phyloP scores from a whole-genome alignment of 2,888 invertebrate species.

The Limnephilus lunatus region DNA sequence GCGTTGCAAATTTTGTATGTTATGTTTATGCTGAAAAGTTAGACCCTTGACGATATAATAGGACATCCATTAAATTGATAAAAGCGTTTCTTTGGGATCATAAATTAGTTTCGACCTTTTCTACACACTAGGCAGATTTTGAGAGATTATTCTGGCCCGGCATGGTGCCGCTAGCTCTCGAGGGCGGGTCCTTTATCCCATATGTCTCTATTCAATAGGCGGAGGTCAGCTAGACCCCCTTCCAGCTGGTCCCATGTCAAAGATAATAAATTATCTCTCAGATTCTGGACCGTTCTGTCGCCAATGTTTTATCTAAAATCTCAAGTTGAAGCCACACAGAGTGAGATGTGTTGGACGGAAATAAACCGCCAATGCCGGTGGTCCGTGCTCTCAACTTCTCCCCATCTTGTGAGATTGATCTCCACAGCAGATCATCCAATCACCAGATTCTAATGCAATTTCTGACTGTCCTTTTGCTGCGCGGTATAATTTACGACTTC shows the following conservation, averaged over 20 bases:
- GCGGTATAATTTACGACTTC: conserved; percentile 23
- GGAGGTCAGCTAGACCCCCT: conserved; percentile 27
- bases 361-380: conserved; percentile 38
- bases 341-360: conserved; percentile 2
- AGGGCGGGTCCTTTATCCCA: conserved; percentile 10
- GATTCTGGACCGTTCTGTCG: conserved; percentile 31
- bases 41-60: not conserved
- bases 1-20: not conserved
- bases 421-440: conserved; percentile 16
- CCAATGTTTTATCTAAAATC: conserved; percentile 32
- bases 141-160: not conserved
- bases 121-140: not conserved
- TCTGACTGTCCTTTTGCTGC: conserved; percentile 17
- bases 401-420: not conserved
- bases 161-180: not conserved
- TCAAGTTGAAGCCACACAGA: conserved; percentile 8
- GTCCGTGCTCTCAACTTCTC: conserved; percentile 1
- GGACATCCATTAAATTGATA: conserved; percentile 15
- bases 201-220: conserved; percentile 47
- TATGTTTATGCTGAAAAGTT: conserved; percentile 16
- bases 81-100: conserved; percentile 8
- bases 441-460: conserved; percentile 20
- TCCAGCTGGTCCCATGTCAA: conserved; percentile 46
- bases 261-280: conserved; percentile 53
- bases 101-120: conserved; percentile 41